Evolutionary conservation across 2,113 vertebrate genomes (phyloP), one percentile per base, ranked within the genome.

Genomic region (Naja naja): DNA sequence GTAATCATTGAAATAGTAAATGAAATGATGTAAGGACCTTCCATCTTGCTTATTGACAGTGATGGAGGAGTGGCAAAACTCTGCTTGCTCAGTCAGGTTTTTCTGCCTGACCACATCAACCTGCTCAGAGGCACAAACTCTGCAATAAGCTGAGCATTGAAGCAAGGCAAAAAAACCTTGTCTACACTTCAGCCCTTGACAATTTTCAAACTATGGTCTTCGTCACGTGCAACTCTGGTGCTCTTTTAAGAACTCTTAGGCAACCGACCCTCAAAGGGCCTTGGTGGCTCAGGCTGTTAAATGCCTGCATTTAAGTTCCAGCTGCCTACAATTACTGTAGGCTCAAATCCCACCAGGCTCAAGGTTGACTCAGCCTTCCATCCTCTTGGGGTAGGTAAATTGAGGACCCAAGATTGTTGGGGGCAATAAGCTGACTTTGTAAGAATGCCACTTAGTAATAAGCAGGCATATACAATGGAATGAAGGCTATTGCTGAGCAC

Each of bases 1-100:
- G 98, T 98, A 99, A 99, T 99, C 98, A 99, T 98, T 99, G 98
- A 98, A 99, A 98, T 97, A 99, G 98, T 99, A 98, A 98, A 98
- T 99, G 97, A 99, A 99, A 99, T 98, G 97, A 98, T 98, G 98
- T 97, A 97, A 97, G 97, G 97, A 97, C 97, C 94, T 96, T 98
- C 97, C 94, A 97, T 98, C 98, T 98, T 95, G 89, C 97, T 98
- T 99, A 98, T 98, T 99, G 99, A 99, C 99, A 99, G 97, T 99
- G 99, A 99, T 98, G 98, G 98, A 99, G 98, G 97, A 97, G 96
- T 97, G 96, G 96, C 95, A 95, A 93, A 94, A 93, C 97, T 81
- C 96, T 7, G n/a, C 96, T 96, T 95, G 97, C 97, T 97, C 97
- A 97, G 97, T 94, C 95, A 96, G 94, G 92, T 94, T 97, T 96